Evolutionary conservation across 1,140 invertebrate species (phyloP), one percentile per base, ranked within the genome.

Genomic region (Trachymyrmex cornetzi): DNA sequence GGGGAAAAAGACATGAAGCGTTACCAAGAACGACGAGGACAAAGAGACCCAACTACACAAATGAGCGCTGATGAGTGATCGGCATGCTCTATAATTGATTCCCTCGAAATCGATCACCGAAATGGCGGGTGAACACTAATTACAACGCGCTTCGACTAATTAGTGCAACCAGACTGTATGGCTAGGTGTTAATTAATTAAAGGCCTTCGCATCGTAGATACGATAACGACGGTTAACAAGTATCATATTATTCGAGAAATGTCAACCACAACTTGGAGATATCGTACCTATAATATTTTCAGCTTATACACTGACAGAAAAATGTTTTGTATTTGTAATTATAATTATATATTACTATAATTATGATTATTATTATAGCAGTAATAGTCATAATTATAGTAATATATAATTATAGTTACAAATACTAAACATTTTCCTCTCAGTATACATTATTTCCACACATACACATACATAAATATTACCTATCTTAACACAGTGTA

Each of bases 171-270:
- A 85, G 86, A 71, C 63, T 82, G 57, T 74, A 79, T 61, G 69
- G 91, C 92, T 92, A 93, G 94, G 94, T 94, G 94, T 95, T 95
- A 95, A 95, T 95, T 95, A 95, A 95, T 95, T 95, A 95, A 91
- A 94, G 91, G 89, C 93, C 93, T 92, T 94, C 93, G 91, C 89
- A 53, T 80, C 86, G 27, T 30, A 61, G 69, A 34, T 48, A 61
- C 44, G 57, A 34, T 59, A 75, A 44, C 72, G 72, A 59, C 30
- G 72, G 69, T 2, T 84, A 84, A 84, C 80, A 69, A 84, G 69
- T 74, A 84, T 61, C 38, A 50, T 50, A 74, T 84, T 74, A 84
- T 84, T 84, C 69, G 80, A 74, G 69, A 74, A 61, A 75, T 75
- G 55, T 63, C 69, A 74, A 19, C 38, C 38, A 4, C 24, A 75